phyloP scores from a whole-genome alignment of 2,797 vertebrate genomes.

The Sparidentex hasta region DNA sequence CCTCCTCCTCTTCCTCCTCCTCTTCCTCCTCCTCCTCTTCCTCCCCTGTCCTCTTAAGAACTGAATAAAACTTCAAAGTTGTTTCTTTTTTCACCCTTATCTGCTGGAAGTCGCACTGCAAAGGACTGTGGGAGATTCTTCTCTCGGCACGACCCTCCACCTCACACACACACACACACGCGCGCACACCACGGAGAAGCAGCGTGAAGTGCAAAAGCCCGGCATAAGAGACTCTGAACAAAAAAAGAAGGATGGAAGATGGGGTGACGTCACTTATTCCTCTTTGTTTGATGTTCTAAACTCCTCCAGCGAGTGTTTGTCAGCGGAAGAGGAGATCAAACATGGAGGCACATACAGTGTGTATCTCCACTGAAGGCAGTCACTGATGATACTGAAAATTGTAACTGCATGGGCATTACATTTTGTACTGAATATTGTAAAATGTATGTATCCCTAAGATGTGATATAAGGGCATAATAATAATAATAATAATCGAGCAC shows the following conservation, averaged over 20 bases:
- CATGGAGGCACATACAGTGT: constrained; percentile 5
- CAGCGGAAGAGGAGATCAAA: constrained; percentile 53
- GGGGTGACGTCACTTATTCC: constrained; percentile 34
- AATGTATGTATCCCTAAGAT: no score
- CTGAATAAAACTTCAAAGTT: constrained; percentile 62
- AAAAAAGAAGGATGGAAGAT: constrained; percentile 22
- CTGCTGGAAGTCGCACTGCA: constrained; percentile 60
- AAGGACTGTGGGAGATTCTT: constrained; percentile 61
- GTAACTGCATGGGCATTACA: constrained; percentile 9
- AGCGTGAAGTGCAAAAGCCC: constrained; percentile 43
- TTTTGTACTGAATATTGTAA: neutral
- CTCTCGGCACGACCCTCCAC: constrained; percentile 6
- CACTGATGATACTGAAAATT: neutral
- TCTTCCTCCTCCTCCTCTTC: neutral
- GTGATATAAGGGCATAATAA: no score
- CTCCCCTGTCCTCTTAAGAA: constrained; percentile 46
- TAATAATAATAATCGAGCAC: no score
- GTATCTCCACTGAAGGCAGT: constrained; percentile 25
- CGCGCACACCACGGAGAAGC: constrained; percentile 25
- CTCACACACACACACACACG: neutral
- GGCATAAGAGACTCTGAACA: constrained; percentile 12
- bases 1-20: constrained; percentile 35
- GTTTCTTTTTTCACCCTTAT: constrained; percentile 48
- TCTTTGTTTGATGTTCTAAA: constrained; percentile 60
- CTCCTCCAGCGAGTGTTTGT: constrained; percentile 54